Evolutionary conservation across 1,140 invertebrate species (phyloP).

Genomic region (Galleria mellonella): DNA sequence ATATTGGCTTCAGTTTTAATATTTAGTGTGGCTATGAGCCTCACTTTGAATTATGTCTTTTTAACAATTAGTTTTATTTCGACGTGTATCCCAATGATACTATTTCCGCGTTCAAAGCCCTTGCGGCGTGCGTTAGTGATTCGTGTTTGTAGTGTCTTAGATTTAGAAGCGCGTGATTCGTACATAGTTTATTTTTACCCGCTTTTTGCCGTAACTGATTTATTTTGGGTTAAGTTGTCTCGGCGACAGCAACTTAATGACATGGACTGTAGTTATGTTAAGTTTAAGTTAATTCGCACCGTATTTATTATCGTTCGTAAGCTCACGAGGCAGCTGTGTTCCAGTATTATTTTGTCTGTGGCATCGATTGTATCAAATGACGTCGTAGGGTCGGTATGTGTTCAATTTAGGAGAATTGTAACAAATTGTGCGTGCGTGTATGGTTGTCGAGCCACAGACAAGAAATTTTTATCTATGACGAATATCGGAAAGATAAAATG

Average conservation of each 20-base stretch:
- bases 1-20: neutral
- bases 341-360: conserved; percentile 43
- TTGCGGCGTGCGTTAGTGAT: conserved; percentile 6
- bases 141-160: conserved; percentile 25
- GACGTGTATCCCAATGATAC: neutral
- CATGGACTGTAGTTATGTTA: conserved; percentile 15
- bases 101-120: neutral
- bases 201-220: conserved; percentile 63
- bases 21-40: neutral
- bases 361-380: conserved; percentile 22
- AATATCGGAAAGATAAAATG: conserved; percentile 16
- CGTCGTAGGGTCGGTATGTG: conserved; percentile 24
- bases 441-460: conserved; percentile 19
- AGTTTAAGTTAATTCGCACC: conserved; percentile 26
- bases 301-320: conserved; percentile 52
- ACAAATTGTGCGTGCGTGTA: conserved; percentile 13
- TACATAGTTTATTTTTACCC: conserved; percentile 32
- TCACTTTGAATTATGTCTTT: neutral
- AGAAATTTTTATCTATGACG: conserved; percentile 1
- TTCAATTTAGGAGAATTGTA: conserved; percentile 22
- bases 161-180: conserved; percentile 44
- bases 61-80: neutral
- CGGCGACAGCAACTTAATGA: conserved; percentile 20
- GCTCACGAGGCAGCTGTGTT: conserved; percentile 25
- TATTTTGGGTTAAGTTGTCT: conserved; percentile 25